Base-by-base conservation (phyloP, 2,888 invertebrate genomes). In the Tricholauxania praeusta region DNA sequence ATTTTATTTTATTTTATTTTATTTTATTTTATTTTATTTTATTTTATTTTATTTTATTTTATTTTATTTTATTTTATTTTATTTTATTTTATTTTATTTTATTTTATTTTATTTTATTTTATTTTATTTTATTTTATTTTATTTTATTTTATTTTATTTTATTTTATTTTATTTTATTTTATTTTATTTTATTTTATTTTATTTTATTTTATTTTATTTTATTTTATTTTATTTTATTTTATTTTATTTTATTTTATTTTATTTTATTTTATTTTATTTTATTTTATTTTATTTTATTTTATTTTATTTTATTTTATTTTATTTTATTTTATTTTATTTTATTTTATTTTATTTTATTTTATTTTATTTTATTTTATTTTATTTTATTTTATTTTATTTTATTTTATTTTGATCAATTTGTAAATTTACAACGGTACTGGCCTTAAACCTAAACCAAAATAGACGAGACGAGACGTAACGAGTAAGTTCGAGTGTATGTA, bases 321-420 rank as follows among this genome's bases (percentile, higher is more conserved):
- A 57, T 57, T 19, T 19, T n/a, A 57, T 57, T 19, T 57, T n/a
- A 57, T 57, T 19, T 19, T n/a, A 57, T 57, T 19, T 57, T n/a
- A 57, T 57, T 19, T 19, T n/a, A 57, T 57, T 19, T 57, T n/a
- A 57, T 57, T 19, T 19, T n/a, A 57, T 57, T 19, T 57, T n/a
- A 57, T 57, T 19, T 19, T n/a, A 57, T 57, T 19, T 57, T n/a
- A 57, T 57, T 19, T 19, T 57, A 57, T 57, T 19, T 57, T n/a
- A 57, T 57, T 19, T 19, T 5, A 57, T 57, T 19, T 57, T n/a
- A 57, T 57, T 19, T 19, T n/a, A 57, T 57, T 19, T 57, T n/a
- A 57, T 57, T 68, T 75, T n/a, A n/a, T n/a, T n/a, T n/a, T n/a
- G n/a, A n/a, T n/a, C n/a, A n/a, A n/a, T n/a, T n/a, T n/a, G n/a